A percentile compares a stretch with the other conserved stretches of the same genome.
Evolutionary conservation across 2,888 invertebrate species (phyloP).

Genomic region (Sminthurinus aureus): DNA sequence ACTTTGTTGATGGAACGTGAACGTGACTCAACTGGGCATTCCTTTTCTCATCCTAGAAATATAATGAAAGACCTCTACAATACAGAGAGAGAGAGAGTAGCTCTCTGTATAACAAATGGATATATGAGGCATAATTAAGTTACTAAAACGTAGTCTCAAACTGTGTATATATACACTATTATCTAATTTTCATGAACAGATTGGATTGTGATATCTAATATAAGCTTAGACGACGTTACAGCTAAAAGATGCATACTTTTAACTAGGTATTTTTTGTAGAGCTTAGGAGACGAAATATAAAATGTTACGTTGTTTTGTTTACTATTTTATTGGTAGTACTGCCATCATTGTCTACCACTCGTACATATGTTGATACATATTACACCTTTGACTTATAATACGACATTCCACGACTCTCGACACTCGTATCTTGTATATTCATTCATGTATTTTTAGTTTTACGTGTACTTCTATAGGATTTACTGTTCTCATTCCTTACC

Average conservation of each 20-base stretch:
- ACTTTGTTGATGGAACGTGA: conserved; percentile 4
- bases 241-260: too few species aligned
- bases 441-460: neutral
- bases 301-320: too few species aligned
- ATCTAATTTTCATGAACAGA: too few species aligned
- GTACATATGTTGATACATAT: too few species aligned
- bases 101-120: neutral
- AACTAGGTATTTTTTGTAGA: too few species aligned
- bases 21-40: conserved; percentile 20
- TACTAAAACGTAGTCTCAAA: neutral
- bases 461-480: conserved; percentile 26
- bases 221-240: too few species aligned
- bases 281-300: too few species aligned
- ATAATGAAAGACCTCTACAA: neutral
- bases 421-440: neutral
- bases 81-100: neutral
- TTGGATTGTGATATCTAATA: too few species aligned
- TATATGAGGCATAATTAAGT: neutral
- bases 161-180: neutral
- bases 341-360: too few species aligned
- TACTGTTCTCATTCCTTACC: conserved; percentile 23
- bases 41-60: neutral
- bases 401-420: neutral
- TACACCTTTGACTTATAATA: too few species aligned
- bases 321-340: too few species aligned